Conservation (phyloP, 2,113 vertebrate genomes). For the Toxotes jaculatrix region DNA sequence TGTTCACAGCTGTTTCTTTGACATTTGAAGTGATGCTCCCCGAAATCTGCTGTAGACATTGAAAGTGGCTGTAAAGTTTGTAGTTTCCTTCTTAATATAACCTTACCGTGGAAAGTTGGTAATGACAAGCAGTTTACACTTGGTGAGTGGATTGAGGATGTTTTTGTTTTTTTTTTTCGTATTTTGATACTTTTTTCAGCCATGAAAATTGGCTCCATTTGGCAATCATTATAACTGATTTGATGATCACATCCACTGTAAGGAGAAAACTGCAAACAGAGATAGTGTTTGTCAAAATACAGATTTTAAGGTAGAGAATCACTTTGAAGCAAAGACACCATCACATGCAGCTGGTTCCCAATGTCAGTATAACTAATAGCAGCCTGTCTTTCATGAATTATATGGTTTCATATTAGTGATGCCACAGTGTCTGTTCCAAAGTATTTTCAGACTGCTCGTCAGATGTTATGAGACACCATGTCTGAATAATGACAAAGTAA, state of each 20-base stretch:
- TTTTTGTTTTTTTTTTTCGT: too few species aligned
- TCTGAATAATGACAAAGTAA: constrained; percentile 5
- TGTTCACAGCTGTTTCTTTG: constrained; percentile 35
- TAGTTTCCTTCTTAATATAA: neutral
- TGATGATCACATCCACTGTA: rapidly evolving
- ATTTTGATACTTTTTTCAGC: neutral
- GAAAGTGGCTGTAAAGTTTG: neutral
- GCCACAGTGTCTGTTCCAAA: neutral
- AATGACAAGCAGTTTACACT: neutral
- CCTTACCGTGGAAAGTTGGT: neutral
- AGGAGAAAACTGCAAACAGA: neutral
- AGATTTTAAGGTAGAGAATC: neutral
- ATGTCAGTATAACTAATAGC: constrained; percentile 9
- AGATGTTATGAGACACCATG: neutral
- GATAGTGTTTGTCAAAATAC: neutral
- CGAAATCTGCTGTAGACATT: neutral
- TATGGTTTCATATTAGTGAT: neutral
- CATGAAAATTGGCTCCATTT: neutral
- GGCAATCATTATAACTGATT: neutral
- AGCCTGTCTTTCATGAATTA: constrained; percentile 32
- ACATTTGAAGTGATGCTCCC: constrained; percentile 21
- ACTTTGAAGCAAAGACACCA: constrained; percentile 27
- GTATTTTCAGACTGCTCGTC: constrained; percentile 4
- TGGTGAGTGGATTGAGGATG: too few species aligned
- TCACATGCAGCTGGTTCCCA: neutral